Percentiles rank a stretch among this genome's conserved stretches.
These are phyloP conservation scores for Oreochromis grahami DNA, from an alignment of 2,797 vertebrate species.

Conservation along the genomic window DNA sequence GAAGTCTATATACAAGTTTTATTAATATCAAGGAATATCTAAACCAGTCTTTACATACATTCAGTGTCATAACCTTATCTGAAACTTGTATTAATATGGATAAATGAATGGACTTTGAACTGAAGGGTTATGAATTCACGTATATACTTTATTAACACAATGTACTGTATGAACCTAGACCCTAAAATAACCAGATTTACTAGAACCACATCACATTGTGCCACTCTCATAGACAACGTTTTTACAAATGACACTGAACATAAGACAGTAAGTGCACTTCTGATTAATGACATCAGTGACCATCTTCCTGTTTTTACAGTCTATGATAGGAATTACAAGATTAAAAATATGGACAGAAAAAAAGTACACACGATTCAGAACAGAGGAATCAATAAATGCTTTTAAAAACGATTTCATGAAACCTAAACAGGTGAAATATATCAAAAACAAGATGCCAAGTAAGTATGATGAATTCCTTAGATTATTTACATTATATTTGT, in stretches of 20 bases:
- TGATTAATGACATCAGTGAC: not conserved
- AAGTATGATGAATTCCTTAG: not conserved
- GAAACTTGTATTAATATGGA: not conserved
- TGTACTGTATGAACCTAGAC: not conserved
- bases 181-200: not conserved
- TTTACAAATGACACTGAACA: not conserved
- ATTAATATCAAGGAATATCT: not conserved
- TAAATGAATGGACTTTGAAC: not conserved
- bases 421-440: not conserved
- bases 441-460: not conserved
- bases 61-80: not conserved
- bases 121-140: not conserved
- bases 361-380: not conserved
- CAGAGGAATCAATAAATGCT: not conserved
- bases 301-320: not conserved
- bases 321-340: not conserved
- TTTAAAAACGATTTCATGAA: not conserved
- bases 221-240: not conserved
- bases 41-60: not conserved
- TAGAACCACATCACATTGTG: not conserved
- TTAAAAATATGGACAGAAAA: not conserved
- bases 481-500: not conserved
- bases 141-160: not conserved
- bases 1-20: not conserved
- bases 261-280: not conserved